Percentiles rank a stretch among this genome's conserved stretches.
phyloP scores from a whole-genome alignment of 2,888 invertebrate genomes.

The Halocaridina rubra region DNA sequence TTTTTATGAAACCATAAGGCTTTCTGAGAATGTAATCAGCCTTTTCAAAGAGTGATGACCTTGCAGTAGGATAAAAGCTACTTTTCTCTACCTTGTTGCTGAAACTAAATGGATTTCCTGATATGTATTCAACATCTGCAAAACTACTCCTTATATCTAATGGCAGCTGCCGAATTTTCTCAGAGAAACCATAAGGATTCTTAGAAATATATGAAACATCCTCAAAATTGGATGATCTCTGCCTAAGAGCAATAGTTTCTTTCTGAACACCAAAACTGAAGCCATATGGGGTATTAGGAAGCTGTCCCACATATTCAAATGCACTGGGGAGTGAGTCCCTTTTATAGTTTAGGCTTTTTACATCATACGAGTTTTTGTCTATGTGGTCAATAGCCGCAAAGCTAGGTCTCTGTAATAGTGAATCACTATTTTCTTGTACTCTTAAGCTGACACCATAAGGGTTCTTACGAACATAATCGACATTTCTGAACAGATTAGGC shows the following conservation, averaged over 20 bases:
- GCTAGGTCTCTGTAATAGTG: not conserved
- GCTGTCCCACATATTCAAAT: not conserved
- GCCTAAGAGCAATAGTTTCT: not conserved
- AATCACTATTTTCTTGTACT: not conserved
- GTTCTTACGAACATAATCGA: not conserved
- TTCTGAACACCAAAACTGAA: not conserved
- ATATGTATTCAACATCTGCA: not conserved
- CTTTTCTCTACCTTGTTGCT: not conserved
- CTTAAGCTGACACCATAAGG: not conserved
- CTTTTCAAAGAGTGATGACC: not conserved
- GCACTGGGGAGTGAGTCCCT: not conserved
- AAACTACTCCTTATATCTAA: not conserved
- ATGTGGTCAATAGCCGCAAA: not conserved
- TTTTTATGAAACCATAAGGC: not conserved
- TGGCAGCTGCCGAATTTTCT: not conserved
- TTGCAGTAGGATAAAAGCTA: not conserved
- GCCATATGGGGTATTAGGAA: conserved; percentile 28
- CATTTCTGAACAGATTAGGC: not conserved
- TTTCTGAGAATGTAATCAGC: not conserved
- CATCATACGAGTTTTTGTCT: not conserved
- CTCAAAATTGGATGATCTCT: not conserved
- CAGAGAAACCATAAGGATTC: conserved; percentile 25
- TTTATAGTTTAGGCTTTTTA: not conserved
- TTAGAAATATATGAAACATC: not conserved
- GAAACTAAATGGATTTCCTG: not conserved